These are phyloP conservation scores for Carassius auratus DNA, from an alignment of 2,113 vertebrate genomes.

Conservation along the genomic window DNA sequence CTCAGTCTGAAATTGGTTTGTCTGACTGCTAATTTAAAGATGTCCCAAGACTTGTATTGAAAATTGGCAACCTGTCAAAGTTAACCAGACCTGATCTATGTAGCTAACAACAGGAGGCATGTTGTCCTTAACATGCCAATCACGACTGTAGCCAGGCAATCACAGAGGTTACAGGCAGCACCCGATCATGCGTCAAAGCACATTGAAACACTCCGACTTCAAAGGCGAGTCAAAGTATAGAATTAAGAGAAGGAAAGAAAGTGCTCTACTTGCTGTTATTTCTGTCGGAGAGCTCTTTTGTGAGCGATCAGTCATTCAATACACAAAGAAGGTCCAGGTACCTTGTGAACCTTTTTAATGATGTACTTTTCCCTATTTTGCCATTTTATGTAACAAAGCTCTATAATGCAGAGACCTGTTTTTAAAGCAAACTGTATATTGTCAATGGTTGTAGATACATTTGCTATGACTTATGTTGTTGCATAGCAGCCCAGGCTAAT, in stretches of 20 bases:
- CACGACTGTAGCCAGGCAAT: constrained; percentile 11
- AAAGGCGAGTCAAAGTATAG: neutral
- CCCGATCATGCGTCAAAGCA: neutral
- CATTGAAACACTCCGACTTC: neutral
- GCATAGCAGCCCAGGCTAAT: constrained; percentile 2
- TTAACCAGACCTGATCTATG: constrained; percentile 25
- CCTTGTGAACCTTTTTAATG: constrained; percentile 3
- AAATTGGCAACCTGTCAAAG: constrained; percentile 17
- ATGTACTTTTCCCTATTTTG: neutral
- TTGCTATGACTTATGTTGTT: constrained; percentile 9
- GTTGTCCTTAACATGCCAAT: constrained; percentile 39
- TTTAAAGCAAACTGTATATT: neutral
- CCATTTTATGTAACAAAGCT: neutral
- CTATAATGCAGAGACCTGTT: constrained; percentile 4
- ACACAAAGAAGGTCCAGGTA: neutral
- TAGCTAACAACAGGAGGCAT: neutral
- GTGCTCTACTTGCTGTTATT: neutral
- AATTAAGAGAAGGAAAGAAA: neutral
- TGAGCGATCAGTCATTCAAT: constrained; percentile 1
- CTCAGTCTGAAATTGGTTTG: neutral
- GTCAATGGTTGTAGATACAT: neutral
- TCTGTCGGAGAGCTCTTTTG: neutral
- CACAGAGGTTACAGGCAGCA: neutral
- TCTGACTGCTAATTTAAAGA: constrained; percentile 17
- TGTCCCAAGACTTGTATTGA: neutral